Evolutionary conservation across 2,113 vertebrate genomes (phyloP), one percentile per base, ranked within the genome.

Genomic region (Fukomys damarensis): DNA sequence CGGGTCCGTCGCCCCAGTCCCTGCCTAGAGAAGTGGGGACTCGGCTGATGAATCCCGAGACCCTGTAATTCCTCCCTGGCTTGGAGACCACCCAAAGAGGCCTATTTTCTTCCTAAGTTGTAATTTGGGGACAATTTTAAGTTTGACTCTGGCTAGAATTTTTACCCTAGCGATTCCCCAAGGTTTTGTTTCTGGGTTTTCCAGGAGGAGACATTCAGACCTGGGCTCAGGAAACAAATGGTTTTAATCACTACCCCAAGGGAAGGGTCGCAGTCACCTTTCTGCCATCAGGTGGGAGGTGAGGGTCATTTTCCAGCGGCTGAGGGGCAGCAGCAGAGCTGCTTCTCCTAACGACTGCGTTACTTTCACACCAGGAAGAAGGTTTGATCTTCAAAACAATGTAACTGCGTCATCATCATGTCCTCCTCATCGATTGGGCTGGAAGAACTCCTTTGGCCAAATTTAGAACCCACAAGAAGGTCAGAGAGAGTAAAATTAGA

Each of bases 361-460:
- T 58, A 22, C 26, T 77, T 77, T 92, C 83, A 86, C 54, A 95
- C 93, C 97, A 96, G 98, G 97, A 97, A 97, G 54, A 92, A 81
- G 83, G 52, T 77, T 92, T 92, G 83, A 66, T 93, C 66, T 89
- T 86, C 72, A 54, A 56, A 86, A 96, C 95, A 95, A 86, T 43
- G 80, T 5, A n/a, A 61, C 56, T 20, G 16, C 56, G 56, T 58
- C 56, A 58, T 58, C 56, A 17, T 56, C 54, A 56, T 54, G 52
- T n/a, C n/a, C 46, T 46, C 58, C 46, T 96, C 91, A 95, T 84
- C 3, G 0, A 28, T 43, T 24, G 54, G 87, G 54, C 97, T 97
- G 95, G 97, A 93, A 97, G 96, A 97, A 97, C 97, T 96, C 35
- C 96, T 96, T 97, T 96, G 84, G 94, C 95, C 90, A 94, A 95